These are phyloP conservation scores for Peribatodes rhomboidaria DNA, from an alignment of 2,888 invertebrate species.

Conservation along the genomic window DNA sequence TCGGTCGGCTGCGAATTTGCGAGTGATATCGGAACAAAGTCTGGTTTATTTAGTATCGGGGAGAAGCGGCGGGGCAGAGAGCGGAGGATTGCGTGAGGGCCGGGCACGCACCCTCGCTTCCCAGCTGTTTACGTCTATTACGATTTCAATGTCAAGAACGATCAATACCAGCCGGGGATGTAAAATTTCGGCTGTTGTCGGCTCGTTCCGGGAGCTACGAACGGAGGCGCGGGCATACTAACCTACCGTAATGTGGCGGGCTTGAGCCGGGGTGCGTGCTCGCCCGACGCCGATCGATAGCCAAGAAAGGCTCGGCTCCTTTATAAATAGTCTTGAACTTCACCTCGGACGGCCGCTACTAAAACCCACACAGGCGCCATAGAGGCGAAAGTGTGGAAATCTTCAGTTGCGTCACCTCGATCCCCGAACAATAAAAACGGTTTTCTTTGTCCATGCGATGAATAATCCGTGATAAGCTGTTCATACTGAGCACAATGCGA, in stretches of 20 bases:
- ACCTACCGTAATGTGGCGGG: conserved; percentile 79
- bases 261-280: conserved; percentile 76
- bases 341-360: conserved; percentile 70
- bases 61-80: conserved; percentile 44
- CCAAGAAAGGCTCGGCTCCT: conserved; percentile 77
- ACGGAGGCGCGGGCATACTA: conserved; percentile 77
- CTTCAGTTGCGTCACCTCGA: conserved; percentile 63
- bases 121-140: conserved; percentile 84
- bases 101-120: conserved; percentile 76
- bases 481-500: conserved; percentile 68
- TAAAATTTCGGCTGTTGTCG: conserved; percentile 83
- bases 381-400: conserved; percentile 74
- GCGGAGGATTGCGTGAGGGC: conserved; percentile 68
- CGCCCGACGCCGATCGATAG: conserved; percentile 82
- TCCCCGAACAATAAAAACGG: conserved; percentile 47
- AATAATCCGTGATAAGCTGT: conserved; percentile 66
- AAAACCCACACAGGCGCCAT: conserved; percentile 52
- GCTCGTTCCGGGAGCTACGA: conserved; percentile 80
- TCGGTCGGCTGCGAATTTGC: conserved; percentile 39
- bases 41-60: conserved; percentile 35
- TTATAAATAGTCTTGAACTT: conserved; percentile 86
- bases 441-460: conserved; percentile 58
- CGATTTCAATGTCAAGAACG: conserved; percentile 86
- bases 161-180: conserved; percentile 84
- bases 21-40: conserved; percentile 46